phyloP scores from a whole-genome alignment of 2,888 invertebrate species.

The Caenorhabditis panamensis region DNA sequence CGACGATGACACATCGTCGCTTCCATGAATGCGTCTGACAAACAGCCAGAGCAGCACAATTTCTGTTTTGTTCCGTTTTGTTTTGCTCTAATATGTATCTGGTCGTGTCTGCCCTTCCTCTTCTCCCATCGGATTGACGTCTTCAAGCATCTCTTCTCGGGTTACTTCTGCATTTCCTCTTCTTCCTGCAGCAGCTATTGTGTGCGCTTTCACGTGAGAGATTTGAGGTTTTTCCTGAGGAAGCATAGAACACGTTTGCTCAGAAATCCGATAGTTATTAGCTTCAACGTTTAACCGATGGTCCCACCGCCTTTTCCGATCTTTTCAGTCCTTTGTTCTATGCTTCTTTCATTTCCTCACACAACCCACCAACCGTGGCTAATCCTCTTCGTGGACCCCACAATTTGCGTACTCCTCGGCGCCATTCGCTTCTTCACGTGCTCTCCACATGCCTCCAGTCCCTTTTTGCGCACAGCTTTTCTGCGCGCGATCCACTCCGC shows the following conservation, averaged over 20 bases:
- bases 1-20: not conserved
- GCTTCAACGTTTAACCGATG: not conserved
- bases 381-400: not conserved
- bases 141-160: not conserved
- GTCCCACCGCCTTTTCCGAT: not conserved
- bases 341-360: not conserved
- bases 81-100: not conserved
- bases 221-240: not conserved
- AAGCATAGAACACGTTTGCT: conserved; percentile 18
- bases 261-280: conserved; percentile 4
- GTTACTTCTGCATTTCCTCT: not conserved
- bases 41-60: not conserved
- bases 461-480: conserved; percentile 28
- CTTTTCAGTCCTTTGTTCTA: not conserved
- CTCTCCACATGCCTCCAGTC: conserved; percentile 23
- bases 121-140: not conserved
- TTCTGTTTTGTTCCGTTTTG: not conserved
- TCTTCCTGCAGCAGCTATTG: not conserved
- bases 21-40: not conserved
- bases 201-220: conserved; percentile 7
- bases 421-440: conserved; percentile 36
- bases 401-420: not conserved
- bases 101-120: not conserved
- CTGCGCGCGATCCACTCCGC: conserved; percentile 28
- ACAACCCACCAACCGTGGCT: not conserved